Evolutionary conservation across 2,888 invertebrate species (phyloP), one percentile per base, ranked within the genome.

Genomic region (Caenorhabditis sp.): DNA sequence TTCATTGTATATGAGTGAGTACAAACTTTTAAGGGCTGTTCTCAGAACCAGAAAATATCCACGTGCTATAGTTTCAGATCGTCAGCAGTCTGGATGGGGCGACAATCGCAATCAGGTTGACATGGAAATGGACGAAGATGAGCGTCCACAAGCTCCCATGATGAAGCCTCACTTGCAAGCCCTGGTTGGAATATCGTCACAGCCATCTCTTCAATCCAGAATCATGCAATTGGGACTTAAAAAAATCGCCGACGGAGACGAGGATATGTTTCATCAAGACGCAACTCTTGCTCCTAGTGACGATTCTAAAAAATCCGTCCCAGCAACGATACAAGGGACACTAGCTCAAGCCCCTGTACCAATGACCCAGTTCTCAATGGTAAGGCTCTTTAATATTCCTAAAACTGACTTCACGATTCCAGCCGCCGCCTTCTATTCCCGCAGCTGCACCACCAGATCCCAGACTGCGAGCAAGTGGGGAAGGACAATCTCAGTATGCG

Each of bases 71-170:
- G 2, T 24, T 26, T 26, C 26, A 54, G 54, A 54, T 54, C 24
- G 54, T 14, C 54, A 26, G 47, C 47, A n/a, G 19, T n/a, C 19
- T 47, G 31, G 4, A 1, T 79, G 79, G 79, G 79, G 76, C n/a
- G 84, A 84, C 58, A 80, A 84, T 31, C 72, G 73, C 2, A 69
- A 64, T 28, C 69, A 66, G 7, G 61, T 81, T 7, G 80, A 84
- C 28, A 84, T 84, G 84, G 84, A 84, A 31, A 81, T 84, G 14
- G 84, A 84, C 38, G 84, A 84, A 2, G 84, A 84, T 10, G 84
- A 80, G 12, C 69, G 74, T 5, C 82, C 82, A 41, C 56, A 49
- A 26, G 79, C 70, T 10, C 70, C 79, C 22, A 70, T 79, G 64
- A 79, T 79, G 70, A 79, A 79, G 47, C 79, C 79, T 3, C 61